Percentiles rank a stretch among this genome's conserved stretches.
Evolutionary conservation across 2,113 vertebrate species (phyloP).

Genomic region (Enhydra lutris): DNA sequence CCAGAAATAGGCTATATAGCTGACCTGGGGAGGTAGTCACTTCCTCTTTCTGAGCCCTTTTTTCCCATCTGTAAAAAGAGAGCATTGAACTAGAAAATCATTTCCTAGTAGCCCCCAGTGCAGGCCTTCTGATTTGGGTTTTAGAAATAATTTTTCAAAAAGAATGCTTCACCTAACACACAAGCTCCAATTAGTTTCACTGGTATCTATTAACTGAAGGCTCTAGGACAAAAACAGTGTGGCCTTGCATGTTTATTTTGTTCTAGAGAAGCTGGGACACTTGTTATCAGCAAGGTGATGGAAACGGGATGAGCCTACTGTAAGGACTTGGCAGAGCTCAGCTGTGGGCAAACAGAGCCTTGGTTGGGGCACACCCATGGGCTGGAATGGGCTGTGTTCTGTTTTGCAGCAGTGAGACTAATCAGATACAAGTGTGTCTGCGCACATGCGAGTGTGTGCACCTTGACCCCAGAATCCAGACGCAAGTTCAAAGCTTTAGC

Average conservation of each 20-base stretch:
- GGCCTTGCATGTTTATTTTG: neutral
- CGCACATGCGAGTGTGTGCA: too few species aligned
- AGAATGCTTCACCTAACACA: neutral
- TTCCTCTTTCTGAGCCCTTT: neutral
- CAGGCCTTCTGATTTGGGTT: neutral
- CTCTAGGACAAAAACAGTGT: neutral
- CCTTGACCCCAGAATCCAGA: neutral
- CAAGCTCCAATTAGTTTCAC: neutral
- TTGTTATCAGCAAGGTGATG: neutral
- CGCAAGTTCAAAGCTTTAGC: neutral
- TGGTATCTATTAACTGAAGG: neutral
- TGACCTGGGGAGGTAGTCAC: neutral
- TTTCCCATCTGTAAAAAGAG: neutral
- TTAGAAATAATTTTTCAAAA: neutral
- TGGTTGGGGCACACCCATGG: neutral
- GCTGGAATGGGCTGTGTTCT: neutral
- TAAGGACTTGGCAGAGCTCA: neutral
- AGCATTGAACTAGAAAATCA: neutral
- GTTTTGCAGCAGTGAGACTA: neutral
- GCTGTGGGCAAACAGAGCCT: neutral
- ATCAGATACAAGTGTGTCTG: neutral
- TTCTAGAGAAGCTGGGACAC: neutral
- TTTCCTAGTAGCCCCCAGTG: neutral
- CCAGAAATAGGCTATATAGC: neutral
- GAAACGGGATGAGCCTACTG: neutral